A percentile compares a stretch with the other conserved stretches of the same genome.
phyloP scores from a whole-genome alignment of 2,888 invertebrate genomes.

The Neoaliturus tenellus region DNA sequence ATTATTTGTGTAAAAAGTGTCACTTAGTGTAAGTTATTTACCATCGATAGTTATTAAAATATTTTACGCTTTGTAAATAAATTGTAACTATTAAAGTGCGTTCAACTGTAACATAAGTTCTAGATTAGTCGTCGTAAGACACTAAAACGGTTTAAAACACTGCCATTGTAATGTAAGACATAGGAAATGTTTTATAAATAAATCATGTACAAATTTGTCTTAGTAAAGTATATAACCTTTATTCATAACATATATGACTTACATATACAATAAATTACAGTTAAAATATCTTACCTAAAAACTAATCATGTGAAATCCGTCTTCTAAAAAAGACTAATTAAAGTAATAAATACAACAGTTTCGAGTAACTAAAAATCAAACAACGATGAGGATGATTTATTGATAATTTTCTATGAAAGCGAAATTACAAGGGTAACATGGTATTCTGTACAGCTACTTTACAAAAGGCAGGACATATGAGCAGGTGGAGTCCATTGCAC shows the following conservation, averaged over 20 bases:
- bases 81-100: background rate
- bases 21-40: background rate
- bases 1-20: conserved; percentile 7
- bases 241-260: conserved; percentile 45
- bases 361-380: background rate
- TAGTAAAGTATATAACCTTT: conserved; percentile 50
- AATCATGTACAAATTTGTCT: conserved; percentile 34
- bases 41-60: background rate
- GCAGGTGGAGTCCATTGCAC: conserved; percentile 35
- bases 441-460: conserved; percentile 36
- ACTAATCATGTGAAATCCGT: background rate
- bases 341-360: conserved; percentile 13
- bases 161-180: conserved; percentile 29
- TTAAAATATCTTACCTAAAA: conserved; percentile 33
- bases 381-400: background rate
- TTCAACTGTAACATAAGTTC: background rate
- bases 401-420: background rate
- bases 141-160: background rate
- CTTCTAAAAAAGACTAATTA: background rate
- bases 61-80: background rate
- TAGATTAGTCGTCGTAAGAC: conserved; percentile 21
- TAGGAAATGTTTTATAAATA: conserved; percentile 48
- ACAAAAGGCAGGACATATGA: conserved; percentile 46
- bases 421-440: conserved; percentile 20
- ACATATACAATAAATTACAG: conserved; percentile 44